phyloP scores from a whole-genome alignment of 2,113 vertebrate genomes.

The Aramus guarauna region DNA sequence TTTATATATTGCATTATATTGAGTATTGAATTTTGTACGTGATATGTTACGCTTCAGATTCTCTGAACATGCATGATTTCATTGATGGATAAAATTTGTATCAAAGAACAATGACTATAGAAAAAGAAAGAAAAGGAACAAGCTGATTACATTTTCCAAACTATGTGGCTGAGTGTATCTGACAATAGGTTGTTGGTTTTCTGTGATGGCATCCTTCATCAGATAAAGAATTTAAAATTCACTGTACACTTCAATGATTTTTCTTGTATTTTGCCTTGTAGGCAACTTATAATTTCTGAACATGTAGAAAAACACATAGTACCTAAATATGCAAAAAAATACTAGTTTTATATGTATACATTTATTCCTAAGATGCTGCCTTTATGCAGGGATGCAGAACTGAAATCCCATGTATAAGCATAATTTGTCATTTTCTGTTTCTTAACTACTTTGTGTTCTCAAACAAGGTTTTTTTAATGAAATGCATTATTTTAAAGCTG shows the following conservation, averaged over 20 bases:
- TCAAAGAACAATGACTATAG: background rate
- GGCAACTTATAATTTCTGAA: background rate
- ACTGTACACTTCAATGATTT: background rate
- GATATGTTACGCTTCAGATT: background rate
- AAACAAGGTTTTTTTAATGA: background rate
- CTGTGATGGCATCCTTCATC: background rate
- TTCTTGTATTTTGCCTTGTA: background rate
- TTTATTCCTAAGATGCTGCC: background rate
- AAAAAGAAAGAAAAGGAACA: background rate
- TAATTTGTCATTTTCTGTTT: background rate
- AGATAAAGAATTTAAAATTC: background rate
- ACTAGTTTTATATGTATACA: background rate
- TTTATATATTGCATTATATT: background rate
- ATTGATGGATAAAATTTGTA: background rate
- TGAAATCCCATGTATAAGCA: background rate
- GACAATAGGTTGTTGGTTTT: background rate
- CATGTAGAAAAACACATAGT: background rate
- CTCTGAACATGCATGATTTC: background rate
- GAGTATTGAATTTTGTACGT: background rate
- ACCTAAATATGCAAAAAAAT: background rate
- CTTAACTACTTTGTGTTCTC: background rate
- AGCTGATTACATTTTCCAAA: background rate
- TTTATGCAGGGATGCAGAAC: background rate
- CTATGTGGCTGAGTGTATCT: background rate
- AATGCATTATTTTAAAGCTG: background rate